A percentile compares a stretch with the other conserved stretches of the same genome.
Conservation (phyloP, 1,140 invertebrate genomes). For the Drosophila varians region DNA sequence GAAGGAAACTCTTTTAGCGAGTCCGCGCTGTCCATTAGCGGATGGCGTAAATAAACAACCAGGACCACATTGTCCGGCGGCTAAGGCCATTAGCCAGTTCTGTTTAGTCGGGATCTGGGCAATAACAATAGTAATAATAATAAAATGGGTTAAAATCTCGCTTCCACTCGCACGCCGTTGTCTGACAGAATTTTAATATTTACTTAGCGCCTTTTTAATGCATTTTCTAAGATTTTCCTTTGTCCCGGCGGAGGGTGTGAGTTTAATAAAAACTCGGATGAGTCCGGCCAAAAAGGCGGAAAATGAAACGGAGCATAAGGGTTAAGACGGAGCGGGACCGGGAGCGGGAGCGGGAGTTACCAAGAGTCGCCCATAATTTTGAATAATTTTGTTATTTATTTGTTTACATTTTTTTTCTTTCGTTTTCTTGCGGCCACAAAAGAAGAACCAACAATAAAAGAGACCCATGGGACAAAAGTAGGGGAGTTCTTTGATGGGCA, state of each 20-base stretch:
- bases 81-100: constrained; percentile 64
- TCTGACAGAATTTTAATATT: constrained; percentile 75
- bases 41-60: constrained; percentile 60
- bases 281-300: constrained; percentile 41
- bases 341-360: not conserved
- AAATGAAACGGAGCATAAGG: constrained; percentile 45
- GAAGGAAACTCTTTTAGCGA: constrained; percentile 43
- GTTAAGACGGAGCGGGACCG: constrained; percentile 46
- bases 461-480: constrained; percentile 22
- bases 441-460: constrained; percentile 59
- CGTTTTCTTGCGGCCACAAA: constrained; percentile 33
- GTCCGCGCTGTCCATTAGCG: constrained; percentile 71
- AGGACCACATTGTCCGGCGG: constrained; percentile 31
- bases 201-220: constrained; percentile 66
- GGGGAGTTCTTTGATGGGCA: constrained; percentile 14
- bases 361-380: constrained; percentile 63
- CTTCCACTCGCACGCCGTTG: constrained; percentile 6
- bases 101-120: constrained; percentile 54
- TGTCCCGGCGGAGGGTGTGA: constrained; percentile 1
- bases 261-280: constrained; percentile 69
- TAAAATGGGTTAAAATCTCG: constrained; percentile 64
- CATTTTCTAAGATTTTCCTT: constrained; percentile 63
- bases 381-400: constrained; percentile 77
- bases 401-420: constrained; percentile 30
- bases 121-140: constrained; percentile 63